Conservation (phyloP, 2,113 vertebrate species). For the Dipodomys stephensi region DNA sequence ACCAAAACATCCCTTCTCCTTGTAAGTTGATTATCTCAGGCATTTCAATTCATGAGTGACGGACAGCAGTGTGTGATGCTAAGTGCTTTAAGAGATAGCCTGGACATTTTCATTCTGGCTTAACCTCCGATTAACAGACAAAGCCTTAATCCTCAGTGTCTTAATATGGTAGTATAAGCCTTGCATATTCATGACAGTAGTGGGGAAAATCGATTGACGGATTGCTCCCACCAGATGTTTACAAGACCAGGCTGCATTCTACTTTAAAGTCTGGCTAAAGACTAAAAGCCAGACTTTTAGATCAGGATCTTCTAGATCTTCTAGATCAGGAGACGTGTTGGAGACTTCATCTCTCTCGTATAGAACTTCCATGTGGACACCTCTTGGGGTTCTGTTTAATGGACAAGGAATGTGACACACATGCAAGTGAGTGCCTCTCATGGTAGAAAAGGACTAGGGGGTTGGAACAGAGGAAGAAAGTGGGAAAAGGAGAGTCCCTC, state of each 20-base stretch:
- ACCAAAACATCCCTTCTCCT: neutral
- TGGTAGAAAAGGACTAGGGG: neutral
- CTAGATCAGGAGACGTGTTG: neutral
- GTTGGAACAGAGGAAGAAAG: neutral
- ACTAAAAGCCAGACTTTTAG: too few relatives aligned
- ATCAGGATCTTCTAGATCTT: too few relatives aligned
- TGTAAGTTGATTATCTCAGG: neutral
- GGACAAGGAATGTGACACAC: neutral
- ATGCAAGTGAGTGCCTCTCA: neutral
- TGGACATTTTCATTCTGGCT: neutral
- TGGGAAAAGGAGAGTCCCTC: neutral
- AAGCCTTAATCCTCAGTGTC: neutral
- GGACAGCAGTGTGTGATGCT: neutral
- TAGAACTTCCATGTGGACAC: neutral
- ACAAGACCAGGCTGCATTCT: neutral
- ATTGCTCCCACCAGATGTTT: neutral
- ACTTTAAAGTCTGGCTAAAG: neutral
- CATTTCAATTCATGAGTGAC: neutral
- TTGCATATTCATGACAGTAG: neutral
- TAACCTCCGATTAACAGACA: neutral
- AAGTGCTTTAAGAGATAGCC: neutral
- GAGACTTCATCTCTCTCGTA: too few relatives aligned
- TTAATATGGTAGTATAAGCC: neutral
- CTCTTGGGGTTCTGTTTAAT: rapidly evolving
- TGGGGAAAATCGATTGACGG: neutral